These are phyloP conservation scores for Odiellus spinosus DNA, from an alignment of 2,888 invertebrate genomes.

Conservation along the genomic window DNA sequence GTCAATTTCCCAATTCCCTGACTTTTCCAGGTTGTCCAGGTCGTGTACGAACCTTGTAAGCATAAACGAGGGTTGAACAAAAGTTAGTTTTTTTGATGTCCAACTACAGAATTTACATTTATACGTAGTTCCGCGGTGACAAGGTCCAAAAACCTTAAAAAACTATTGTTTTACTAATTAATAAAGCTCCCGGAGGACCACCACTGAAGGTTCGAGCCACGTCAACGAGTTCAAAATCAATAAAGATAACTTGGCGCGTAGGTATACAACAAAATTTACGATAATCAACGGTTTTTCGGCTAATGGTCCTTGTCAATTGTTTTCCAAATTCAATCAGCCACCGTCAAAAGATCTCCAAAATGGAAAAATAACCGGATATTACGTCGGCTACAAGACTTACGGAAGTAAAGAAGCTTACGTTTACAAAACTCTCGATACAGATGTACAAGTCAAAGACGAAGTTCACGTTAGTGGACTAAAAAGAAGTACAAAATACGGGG, in stretches of 20 bases:
- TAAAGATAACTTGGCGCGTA: conserved; percentile 32
- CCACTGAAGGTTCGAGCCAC: conserved; percentile 27
- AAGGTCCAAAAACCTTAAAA: neutral
- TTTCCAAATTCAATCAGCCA: conserved; percentile 22
- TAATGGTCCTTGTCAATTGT: neutral
- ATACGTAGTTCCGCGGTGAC: no score
- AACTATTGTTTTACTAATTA: neutral
- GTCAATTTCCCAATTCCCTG: no score
- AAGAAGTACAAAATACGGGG: conserved; percentile 26
- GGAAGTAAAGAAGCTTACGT: conserved; percentile 26
- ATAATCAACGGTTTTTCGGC: no score
- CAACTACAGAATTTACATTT: no score
- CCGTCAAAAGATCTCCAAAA: conserved; percentile 27
- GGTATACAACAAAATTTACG: conserved; percentile 5
- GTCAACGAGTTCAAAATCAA: conserved; percentile 28
- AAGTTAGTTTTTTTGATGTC: no score
- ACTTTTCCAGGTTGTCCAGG: no score
- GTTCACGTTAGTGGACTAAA: conserved; percentile 16
- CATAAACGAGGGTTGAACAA: no score
- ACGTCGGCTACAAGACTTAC: conserved; percentile 29
- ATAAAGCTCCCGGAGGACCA: conserved; percentile 30
- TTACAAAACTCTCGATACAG: conserved; percentile 24
- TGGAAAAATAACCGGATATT: conserved; percentile 30
- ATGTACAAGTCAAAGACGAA: conserved; percentile 15
- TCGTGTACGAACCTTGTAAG: no score